Evolutionary conservation across 2,113 vertebrate species (phyloP).

Genomic region (Psammodynastes pulverulentus): DNA sequence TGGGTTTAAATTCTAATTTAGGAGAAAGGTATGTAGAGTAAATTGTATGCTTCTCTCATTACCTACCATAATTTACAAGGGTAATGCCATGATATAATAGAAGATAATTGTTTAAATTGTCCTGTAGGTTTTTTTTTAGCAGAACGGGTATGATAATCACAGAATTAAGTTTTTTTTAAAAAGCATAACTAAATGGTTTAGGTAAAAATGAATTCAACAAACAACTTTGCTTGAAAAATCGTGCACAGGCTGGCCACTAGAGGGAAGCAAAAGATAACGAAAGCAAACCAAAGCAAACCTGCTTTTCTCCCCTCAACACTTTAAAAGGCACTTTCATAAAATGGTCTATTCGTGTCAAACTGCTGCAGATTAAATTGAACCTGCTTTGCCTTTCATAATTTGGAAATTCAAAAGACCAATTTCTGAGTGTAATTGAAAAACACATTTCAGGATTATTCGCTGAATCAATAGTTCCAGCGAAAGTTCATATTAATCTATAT

Average conservation of each 20-base stretch:
- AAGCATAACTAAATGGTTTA: background rate
- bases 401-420: conserved; percentile 52
- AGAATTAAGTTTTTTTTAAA: background rate
- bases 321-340: background rate
- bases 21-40: background rate
- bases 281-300: background rate
- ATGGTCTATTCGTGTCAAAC: background rate
- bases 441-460: conserved; percentile 47
- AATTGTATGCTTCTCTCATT: background rate
- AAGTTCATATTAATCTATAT: conserved; percentile 36
- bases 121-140: background rate
- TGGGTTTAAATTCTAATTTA: background rate
- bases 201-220: background rate
- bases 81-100: background rate
- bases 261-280: conserved; percentile 49
- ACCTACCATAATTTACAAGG: background rate
- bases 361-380: conserved; percentile 47
- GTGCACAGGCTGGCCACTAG: conserved; percentile 25
- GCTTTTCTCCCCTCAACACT: background rate
- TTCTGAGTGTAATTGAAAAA: conserved; percentile 56
- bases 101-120: background rate
- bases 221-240: background rate
- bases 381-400: conserved; percentile 46
- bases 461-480: conserved; percentile 48
- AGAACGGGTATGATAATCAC: background rate